Conservation (phyloP, 2,888 invertebrate species). For the Marronus borbonicus region DNA sequence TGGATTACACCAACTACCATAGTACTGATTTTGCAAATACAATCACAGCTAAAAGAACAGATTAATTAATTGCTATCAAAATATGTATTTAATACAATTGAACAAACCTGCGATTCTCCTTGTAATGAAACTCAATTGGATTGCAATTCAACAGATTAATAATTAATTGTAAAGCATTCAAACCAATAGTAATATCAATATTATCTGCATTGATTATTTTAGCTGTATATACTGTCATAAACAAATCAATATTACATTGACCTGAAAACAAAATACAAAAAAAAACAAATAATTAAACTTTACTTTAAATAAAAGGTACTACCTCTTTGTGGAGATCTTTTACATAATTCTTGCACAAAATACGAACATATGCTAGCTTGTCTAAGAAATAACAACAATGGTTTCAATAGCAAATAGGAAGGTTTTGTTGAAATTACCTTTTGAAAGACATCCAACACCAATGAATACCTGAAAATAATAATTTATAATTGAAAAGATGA, state of each 20-base stretch:
- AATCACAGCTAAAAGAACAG: constrained; percentile 61
- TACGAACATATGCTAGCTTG: constrained; percentile 53
- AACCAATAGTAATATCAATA: constrained; percentile 55
- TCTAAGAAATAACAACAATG: constrained; percentile 53
- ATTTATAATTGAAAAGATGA: too few relatives aligned
- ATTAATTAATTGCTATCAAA: background rate
- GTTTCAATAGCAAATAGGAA: constrained; percentile 41
- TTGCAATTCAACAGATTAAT: constrained; percentile 59
- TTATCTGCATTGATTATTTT: constrained; percentile 52
- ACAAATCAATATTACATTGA: constrained; percentile 62
- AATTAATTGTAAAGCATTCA: constrained; percentile 60
- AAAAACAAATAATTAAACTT: background rate
- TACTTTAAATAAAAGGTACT: background rate
- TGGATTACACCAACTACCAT: constrained; percentile 51
- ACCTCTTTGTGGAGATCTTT: constrained; percentile 41
- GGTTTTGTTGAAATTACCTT: constrained; percentile 54
- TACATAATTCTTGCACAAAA: constrained; percentile 59
- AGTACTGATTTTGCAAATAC: constrained; percentile 57
- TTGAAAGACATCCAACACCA: constrained; percentile 29
- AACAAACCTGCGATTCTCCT: too few relatives aligned
- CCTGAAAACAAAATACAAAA: constrained; percentile 57
- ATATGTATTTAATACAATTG: too few relatives aligned
- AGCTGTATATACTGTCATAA: constrained; percentile 59
- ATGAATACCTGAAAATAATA: too few relatives aligned
- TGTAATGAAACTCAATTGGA: background rate